Evolutionary conservation across 2,888 invertebrate species (phyloP), one percentile per base, ranked within the genome.

Genomic region (Diabrotica balteata): DNA sequence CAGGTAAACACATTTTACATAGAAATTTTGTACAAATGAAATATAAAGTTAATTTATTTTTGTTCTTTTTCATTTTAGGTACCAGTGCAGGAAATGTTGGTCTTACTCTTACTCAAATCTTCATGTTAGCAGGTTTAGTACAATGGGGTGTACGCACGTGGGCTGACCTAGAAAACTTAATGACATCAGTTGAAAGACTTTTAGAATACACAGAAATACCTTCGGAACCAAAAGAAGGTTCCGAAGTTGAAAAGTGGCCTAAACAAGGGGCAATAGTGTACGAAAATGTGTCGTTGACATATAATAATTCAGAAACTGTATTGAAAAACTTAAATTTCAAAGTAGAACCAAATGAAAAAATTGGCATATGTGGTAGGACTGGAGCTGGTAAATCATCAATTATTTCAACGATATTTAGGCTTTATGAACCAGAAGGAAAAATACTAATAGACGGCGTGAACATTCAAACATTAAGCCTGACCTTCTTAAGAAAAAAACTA

Each of bases 161-260:
- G 77, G 94, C 96, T 0, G 96, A 97, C 82, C 82, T 84, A 7
- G 84, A 84, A 81, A 95, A 94, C 79, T 91, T 91, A 75, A 94
- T 95, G 94, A 95, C 93, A 4, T 91, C 93, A 7, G 96, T 97
- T 0, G 97, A 98, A 84, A 88, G 96, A 82, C 87, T 92, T 0
- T 55, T 81, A 51, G 84, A 84, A 72, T 83, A 84, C 60, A 79
- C 86, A 0, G 82, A 86, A 42, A 79, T 90, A 8, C 83, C 86
- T 67, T 75, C 79, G 4, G 85, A 86, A 73, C 64, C 75, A 8
- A 72, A 68, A 17, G 65, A 69, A 44, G 81, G 81, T 7, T 61
- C 53, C 11, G 79, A 77, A 11, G 42, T 89, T 22, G 85, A 87
- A 8, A 86, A 88, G 0, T 94, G 94, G 94, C 94, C 94, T 0